Conservation (phyloP, 2,888 invertebrate genomes). For the Hemicrepidius hirtus region DNA sequence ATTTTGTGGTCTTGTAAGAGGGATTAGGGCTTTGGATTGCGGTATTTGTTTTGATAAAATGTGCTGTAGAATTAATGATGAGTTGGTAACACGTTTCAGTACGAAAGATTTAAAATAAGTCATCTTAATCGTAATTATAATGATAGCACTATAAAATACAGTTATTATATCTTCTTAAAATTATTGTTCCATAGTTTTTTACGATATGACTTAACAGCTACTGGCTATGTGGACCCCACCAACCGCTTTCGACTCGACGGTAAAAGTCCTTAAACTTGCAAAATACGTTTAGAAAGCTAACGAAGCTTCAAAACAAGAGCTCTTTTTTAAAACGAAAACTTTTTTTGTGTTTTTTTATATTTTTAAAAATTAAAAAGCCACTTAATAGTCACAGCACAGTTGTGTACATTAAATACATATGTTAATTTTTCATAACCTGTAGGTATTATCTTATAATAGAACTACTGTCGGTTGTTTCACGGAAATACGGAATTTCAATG, state of each 20-base stretch:
- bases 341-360: conserved; percentile 65
- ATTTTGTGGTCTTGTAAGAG: no score
- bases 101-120: conserved; percentile 18
- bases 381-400: conserved; percentile 76
- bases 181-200: conserved; percentile 50
- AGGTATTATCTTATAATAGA: conserved; percentile 41
- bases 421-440: conserved; percentile 61
- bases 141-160: conserved; percentile 39
- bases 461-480: conserved; percentile 36
- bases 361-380: conserved; percentile 75
- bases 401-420: conserved; percentile 73
- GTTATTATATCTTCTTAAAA: conserved; percentile 45
- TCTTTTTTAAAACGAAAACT: conserved; percentile 65
- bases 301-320: conserved; percentile 67
- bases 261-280: conserved; percentile 59
- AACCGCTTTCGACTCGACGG: conserved; percentile 50
- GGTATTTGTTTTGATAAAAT: background rate
- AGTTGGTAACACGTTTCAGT: conserved; percentile 37
- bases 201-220: conserved; percentile 57
- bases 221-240: conserved; percentile 47
- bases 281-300: conserved; percentile 63
- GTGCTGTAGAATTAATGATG: background rate
- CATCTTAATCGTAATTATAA: conserved; percentile 21
- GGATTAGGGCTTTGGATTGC: background rate
- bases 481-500: conserved; percentile 33